Base-by-base conservation (phyloP, 2,797 vertebrate genomes). In the Cossypha dichroa region DNA sequence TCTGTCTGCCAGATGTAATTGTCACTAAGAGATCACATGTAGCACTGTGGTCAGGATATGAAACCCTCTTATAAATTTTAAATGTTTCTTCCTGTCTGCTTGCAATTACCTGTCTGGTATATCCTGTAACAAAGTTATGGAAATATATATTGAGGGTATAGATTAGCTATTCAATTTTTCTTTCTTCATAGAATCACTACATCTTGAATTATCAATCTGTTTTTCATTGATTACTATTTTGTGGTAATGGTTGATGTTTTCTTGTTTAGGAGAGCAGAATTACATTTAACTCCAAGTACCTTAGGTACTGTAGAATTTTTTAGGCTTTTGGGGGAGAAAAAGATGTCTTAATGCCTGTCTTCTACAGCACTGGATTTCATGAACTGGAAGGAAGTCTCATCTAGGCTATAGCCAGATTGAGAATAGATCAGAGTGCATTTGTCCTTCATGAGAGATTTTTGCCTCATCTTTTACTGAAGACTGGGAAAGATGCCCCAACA, bases 1-100 rank as follows among this genome's bases (percentile, higher is more conserved):
- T 90, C 73, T 93, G 69, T 72, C 51, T 94, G 94, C 85, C 73
- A 91, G 89, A 81, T 88, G 36, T 49, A 85, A 63, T 66, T 85
- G 69, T 93, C 76, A 76, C 76, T 56, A 31, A 25, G 31, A 4
- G 6, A 25, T 91, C 49, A 21, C 66, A 62, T 74, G 67, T 41
- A 62, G 64, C 51, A 9, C 45, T 90, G 67, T 89, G 45, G 48
- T 69, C 72, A 41, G 84, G 68, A 62, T 77, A 77, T 67, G 58
- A 91, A 92, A 58, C 33, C 52, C 15, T 76, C 43, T 64, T 91
- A 80, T 3, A 88, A 85, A 78, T 75, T 77, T 40, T 49, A 58
- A 81, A 69, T 45, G n/a, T 67, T 62, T 70, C 52, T 79, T 85
- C 76, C 52, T 5, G 17, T 74, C 83, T 81, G 26, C 49, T 41